A percentile compares a stretch with the other conserved stretches of the same genome.
Conservation (phyloP, 2,113 vertebrate genomes). For the Pelecanus crispus region DNA sequence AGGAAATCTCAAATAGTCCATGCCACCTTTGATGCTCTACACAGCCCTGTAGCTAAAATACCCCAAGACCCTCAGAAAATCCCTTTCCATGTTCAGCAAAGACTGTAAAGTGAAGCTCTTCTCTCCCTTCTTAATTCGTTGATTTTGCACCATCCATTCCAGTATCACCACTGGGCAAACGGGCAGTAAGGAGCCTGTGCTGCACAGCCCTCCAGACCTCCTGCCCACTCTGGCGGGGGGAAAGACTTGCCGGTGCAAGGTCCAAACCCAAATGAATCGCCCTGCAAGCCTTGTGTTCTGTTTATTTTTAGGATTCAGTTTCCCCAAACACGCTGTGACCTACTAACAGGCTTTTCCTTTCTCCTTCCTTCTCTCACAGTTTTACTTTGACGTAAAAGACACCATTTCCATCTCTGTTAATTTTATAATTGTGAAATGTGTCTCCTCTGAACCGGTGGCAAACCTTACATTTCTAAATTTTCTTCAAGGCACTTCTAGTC, state of each 20-base stretch:
- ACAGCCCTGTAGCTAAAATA: background rate
- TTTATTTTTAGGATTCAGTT: background rate
- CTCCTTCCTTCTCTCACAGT: background rate
- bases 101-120: background rate
- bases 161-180: rapidly evolving
- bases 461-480: background rate
- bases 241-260: background rate
- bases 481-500: background rate
- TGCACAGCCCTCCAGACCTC: too few species aligned
- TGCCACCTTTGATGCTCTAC: background rate
- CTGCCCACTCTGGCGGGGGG: background rate
- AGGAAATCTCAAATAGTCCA: background rate
- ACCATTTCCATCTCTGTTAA: background rate
- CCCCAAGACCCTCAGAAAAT: background rate
- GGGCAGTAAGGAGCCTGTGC: background rate
- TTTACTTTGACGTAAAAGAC: background rate
- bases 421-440: background rate
- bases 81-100: background rate
- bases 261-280: rapidly evolving
- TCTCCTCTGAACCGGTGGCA: background rate
- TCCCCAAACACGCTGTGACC: background rate
- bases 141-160: rapidly evolving
- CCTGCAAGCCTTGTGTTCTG: background rate
- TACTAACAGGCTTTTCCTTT: background rate
- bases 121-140: background rate